Evolutionary conservation across 2,888 invertebrate genomes (phyloP), one percentile per base, ranked within the genome.

Genomic region (Xestoiulus laeticollis): DNA sequence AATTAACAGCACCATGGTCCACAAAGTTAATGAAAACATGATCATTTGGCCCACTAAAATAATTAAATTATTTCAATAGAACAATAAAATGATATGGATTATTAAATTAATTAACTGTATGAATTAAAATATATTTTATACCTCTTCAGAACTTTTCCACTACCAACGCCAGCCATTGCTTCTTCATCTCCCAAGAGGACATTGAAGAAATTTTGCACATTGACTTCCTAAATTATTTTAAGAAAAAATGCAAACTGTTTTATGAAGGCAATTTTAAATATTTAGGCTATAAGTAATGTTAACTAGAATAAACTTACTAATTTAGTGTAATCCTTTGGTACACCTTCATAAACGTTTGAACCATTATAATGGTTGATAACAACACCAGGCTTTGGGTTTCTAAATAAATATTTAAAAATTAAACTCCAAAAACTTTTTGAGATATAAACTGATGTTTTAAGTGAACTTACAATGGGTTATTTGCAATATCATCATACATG

Each of bases 401-500:
- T 94, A 90, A 43, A 90, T 89, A 59, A 84, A 26, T n/a, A n/a
- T n/a, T n/a, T n/a, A n/a, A n/a, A n/a, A n/a, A n/a, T n/a, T n/a
- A n/a, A n/a, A n/a, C n/a, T n/a, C n/a, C n/a, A n/a, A n/a, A n/a
- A n/a, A n/a, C n/a, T n/a, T n/a, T n/a, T n/a, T n/a, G n/a, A n/a
- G n/a, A n/a, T n/a, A n/a, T n/a, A n/a, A n/a, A n/a, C n/a, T n/a
- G n/a, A n/a, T n/a, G n/a, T n/a, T n/a, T n/a, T n/a, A n/a, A n/a
- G 12, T 16, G n/a, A 22, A 38, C 26, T 68, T 26, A 85, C 44
- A 84, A 44, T 87, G 26, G 26, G 30, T 92, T 93, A 89, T 93
- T 53, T 1, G 94, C 94, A 88, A 94, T 93, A 90, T 94, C 94
- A 91, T 94, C 94, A 90, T 92, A 93, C 94, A 94, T 94, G 93